Evolutionary conservation across 1,140 invertebrate genomes (phyloP), one percentile per base, ranked within the genome.

Genomic region (Drosophila insularis): DNA sequence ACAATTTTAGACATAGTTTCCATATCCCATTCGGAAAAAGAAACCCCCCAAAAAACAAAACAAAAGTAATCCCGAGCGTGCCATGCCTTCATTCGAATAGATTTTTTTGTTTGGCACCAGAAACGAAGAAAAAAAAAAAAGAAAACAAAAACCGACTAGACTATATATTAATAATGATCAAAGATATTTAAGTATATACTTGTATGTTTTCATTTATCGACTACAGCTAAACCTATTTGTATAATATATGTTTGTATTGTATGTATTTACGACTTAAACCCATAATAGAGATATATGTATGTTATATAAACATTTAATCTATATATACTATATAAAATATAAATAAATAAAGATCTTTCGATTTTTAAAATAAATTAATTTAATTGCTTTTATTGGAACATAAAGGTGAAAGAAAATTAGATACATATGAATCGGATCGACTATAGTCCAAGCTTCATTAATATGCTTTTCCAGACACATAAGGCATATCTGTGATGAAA

Each of bases 61-160:
- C 63, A 59, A 65, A 71, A 71, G 55, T 54, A 87, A 86, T 82
- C 79, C 79, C 84, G 72, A 87, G 82, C 67, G 82, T 87, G 82
- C 82, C 82, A 87, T 87, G 82, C 82, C 71, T 87, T 50, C 65
- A 67, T 68, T 86, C 84, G 71, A 87, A 74, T 79, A 82, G 13
- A 54, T 54, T 39, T 64, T 46, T 62, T 75, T 86, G 72, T 72
- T 86, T 87, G 81, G 81, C 81, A 87, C 78, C 74, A 46, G 50
- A 77, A 63, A 74, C 14, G 37, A 21, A 31, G 60, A 39, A 56
- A 74, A 74, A 54, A 31, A 23, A 71, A 23, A 27, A 27, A 27
- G 0, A 27, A 5, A 27, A 27, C 27, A 6, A 27, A 27, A 27
- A 27, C 27, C 27, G 55, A 23, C 43, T 65, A 67, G 70, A 31